Percentiles rank a stretch among this genome's conserved stretches.
Evolutionary conservation across 2,888 invertebrate species (phyloP).

Genomic region (Baccha elongata): DNA sequence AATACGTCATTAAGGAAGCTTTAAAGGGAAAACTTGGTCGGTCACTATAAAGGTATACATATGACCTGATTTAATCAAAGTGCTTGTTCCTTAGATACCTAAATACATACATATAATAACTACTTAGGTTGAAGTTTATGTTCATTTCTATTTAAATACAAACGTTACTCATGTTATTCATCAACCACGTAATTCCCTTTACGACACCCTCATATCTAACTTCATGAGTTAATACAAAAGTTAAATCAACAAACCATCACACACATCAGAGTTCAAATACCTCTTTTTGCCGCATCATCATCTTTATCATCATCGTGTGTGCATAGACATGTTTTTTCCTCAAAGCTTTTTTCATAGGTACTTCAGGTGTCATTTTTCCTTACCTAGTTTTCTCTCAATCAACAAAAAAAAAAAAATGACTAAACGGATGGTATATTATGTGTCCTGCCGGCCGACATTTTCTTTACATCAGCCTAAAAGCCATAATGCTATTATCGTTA

Average conservation of each 20-base stretch:
- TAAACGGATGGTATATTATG: no score
- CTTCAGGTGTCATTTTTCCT: conserved; percentile 35
- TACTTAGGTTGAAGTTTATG: no score
- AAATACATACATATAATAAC: no score
- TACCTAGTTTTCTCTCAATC: neutral
- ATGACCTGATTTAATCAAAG: conserved; percentile 15
- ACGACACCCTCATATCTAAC: neutral
- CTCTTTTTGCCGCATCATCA: conserved; percentile 24
- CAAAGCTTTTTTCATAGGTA: conserved; percentile 34
- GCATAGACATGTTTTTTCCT: neutral
- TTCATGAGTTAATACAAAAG: neutral
- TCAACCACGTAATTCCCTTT: neutral
- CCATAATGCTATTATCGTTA: conserved; percentile 9
- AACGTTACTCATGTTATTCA: no score
- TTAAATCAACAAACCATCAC: neutral
- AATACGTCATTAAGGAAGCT: conserved; percentile 16
- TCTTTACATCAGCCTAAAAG: neutral
- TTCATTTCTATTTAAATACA: no score
- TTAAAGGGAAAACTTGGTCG: neutral
- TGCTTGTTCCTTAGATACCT: no score
- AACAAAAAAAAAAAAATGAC: neutral
- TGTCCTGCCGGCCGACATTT: neutral
- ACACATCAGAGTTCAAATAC: conserved; percentile 45
- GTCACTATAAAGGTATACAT: neutral
- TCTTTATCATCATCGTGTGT: neutral